Conservation (phyloP, 2,888 invertebrate species). For the Spicauda simplicius region DNA sequence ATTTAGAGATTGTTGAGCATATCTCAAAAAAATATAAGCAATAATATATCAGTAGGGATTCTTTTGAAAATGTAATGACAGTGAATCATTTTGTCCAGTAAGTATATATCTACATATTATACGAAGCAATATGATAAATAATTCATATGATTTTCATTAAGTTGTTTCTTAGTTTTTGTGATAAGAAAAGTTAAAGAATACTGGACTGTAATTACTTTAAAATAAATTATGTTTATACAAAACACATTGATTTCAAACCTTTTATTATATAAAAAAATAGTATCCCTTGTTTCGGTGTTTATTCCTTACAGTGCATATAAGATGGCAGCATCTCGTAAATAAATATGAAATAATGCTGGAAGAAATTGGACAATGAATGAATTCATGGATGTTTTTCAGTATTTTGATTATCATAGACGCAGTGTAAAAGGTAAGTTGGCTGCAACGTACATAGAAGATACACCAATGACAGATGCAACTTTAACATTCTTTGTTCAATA, state of each 20-base stretch:
- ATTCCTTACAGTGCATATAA: conserved; percentile 13
- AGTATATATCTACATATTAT: conserved; percentile 4
- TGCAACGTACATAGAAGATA: conserved; percentile 23
- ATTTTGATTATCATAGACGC: conserved; percentile 42
- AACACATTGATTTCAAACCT: conserved; percentile 60
- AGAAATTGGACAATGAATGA: conserved; percentile 35
- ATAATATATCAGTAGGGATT: conserved; percentile 31
- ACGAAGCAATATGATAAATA: conserved; percentile 17
- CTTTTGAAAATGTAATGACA: conserved; percentile 21
- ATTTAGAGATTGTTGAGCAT: conserved; percentile 24
- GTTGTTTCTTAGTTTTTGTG: conserved; percentile 34
- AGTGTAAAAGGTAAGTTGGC: conserved; percentile 47
- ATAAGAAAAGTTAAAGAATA: conserved; percentile 52
- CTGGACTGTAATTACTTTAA: conserved; percentile 54
- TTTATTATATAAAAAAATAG: conserved; percentile 25
- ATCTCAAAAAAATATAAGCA: conserved; percentile 37
- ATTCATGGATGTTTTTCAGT: conserved; percentile 63
- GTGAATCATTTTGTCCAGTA: conserved; percentile 33
- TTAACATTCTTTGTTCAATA: conserved; percentile 65
- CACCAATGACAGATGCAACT: not conserved
- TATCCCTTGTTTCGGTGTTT: conserved; percentile 7
- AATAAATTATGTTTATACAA: conserved; percentile 73
- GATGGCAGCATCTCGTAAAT: conserved; percentile 9
- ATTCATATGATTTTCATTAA: conserved; percentile 29
- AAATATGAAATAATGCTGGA: conserved; percentile 7